Percentiles rank a stretch among this genome's conserved stretches.
Evolutionary conservation across 2,113 vertebrate genomes (phyloP).

Genomic region (Solea senegalensis): DNA sequence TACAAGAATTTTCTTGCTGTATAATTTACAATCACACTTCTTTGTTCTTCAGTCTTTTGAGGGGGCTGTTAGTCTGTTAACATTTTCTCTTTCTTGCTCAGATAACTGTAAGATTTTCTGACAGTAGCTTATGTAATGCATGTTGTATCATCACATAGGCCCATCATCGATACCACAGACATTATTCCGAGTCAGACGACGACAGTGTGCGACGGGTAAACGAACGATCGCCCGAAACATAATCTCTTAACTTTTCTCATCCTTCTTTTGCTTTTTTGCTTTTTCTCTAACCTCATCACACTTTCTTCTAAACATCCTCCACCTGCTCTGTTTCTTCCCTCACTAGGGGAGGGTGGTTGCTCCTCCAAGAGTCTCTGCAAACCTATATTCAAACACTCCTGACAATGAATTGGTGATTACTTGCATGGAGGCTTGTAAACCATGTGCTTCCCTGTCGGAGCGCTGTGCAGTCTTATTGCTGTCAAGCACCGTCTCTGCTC

Average conservation of each 20-base stretch:
- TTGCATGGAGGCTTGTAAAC: slow-evolving; percentile 59
- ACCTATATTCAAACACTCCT: slow-evolving; percentile 48
- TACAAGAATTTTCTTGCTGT: not conserved
- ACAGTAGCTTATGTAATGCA: slow-evolving; percentile 41
- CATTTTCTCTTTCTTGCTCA: slow-evolving; percentile 3
- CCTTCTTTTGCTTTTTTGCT: slow-evolving; percentile 7
- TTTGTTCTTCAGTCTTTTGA: not conserved
- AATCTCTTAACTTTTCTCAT: slow-evolving; percentile 9
- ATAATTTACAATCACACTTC: not conserved
- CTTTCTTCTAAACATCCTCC: slow-evolving; percentile 27
- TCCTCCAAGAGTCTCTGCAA: slow-evolving; percentile 66
- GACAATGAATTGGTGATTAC: slow-evolving; percentile 75
- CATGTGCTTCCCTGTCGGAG: slow-evolving; percentile 2
- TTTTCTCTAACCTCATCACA: slow-evolving; percentile 5
- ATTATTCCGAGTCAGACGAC: slow-evolving; percentile 90
- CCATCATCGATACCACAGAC: slow-evolving; percentile 80
- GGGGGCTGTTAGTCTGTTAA: slow-evolving; percentile 5
- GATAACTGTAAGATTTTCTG: not conserved
- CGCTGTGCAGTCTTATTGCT: slow-evolving; percentile 2
- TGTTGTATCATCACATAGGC: slow-evolving; percentile 79
- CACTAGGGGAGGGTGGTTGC: slow-evolving; percentile 72
- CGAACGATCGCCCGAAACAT: slow-evolving; percentile 52
- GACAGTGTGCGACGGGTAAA: slow-evolving; percentile 95
- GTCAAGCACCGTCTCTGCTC: not conserved
- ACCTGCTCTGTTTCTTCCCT: slow-evolving; percentile 54